These are phyloP conservation scores for Andrena bucephala DNA, from an alignment of 2,888 invertebrate genomes.

Conservation along the genomic window DNA sequence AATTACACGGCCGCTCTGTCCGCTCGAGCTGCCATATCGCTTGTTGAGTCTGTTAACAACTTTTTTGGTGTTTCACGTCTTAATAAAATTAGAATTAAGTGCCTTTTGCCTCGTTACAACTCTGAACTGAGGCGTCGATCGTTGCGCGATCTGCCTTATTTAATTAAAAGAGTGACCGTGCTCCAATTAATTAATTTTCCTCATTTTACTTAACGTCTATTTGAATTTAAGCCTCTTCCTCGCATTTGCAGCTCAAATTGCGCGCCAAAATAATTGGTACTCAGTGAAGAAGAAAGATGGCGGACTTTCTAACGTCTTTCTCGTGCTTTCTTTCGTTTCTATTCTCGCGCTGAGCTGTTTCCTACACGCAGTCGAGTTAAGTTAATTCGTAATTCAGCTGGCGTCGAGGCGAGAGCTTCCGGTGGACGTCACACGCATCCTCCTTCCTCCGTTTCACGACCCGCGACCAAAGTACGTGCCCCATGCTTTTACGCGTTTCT, in stretches of 20 bases:
- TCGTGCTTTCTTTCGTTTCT: conserved; percentile 30
- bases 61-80: background rate
- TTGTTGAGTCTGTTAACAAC: conserved; percentile 13
- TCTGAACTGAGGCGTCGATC: background rate
- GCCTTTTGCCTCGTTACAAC: background rate
- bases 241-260: background rate
- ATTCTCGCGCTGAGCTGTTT: conserved; percentile 15
- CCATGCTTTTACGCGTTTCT: conserved; percentile 51
- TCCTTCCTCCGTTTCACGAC: conserved; percentile 70
- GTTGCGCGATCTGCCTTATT: background rate
- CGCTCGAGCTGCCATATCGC: background rate
- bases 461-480: conserved; percentile 45
- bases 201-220: background rate
- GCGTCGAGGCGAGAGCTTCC: conserved; percentile 80
- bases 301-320: background rate
- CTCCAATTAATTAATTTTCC: background rate
- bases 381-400: conserved; percentile 75
- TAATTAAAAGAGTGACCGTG: background rate
- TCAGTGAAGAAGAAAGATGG: background rate
- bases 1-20: conserved; percentile 20
- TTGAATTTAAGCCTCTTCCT: background rate
- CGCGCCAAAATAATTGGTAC: background rate
- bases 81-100: conserved; percentile 11
- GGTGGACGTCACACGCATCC: conserved; percentile 81
- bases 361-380: conserved; percentile 42